Base-by-base conservation (phyloP, 2,113 vertebrate species). In the Apteryx owenii region DNA sequence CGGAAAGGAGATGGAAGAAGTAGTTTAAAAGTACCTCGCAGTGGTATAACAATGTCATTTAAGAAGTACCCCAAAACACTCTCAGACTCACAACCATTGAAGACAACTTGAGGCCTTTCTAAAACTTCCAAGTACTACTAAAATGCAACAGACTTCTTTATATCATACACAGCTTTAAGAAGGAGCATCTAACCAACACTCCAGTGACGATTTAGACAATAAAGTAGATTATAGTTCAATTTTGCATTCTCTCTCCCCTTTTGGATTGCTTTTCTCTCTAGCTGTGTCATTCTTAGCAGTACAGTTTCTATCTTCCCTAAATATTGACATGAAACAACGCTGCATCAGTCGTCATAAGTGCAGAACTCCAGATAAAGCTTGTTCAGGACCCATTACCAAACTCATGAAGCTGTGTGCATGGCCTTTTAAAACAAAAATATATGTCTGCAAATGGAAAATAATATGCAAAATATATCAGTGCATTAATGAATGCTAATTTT, bases 1-100 rank as follows among this genome's bases (percentile, higher is more conserved):
- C 38, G 9, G 26, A 92, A 91, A 85, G 65, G 28, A 87, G 22
- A 85, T 26, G 17, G 82, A 96, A 88, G 20, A 15, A 56, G 18
- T 29, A 56, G 44, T 73, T 93, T 82, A 54, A 77, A 94, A 89
- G 36, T 56, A 80, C 14, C 29, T 36, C 60, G 23, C 29, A 77
- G 58, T 36, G 36, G 25, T 81, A 23, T 46, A 90, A 65, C 9
- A 21, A 1, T 36, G n/a, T 20, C 26, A 77, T 77, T 62, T 77
- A 19, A 77, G 51, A 81, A 62, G 20, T 36, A 91, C 54, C 60
- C 7, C 62, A 77, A 78, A 69, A 53, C 36, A 58, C 12, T 79
- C 87, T 66, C 42, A 66, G 79, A 77, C 12, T 76, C 87, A 70
- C 40, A 83, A 40, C 26, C 20, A 22, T 4, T 2, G 58, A 89